Evolutionary conservation across 2,113 vertebrate genomes (phyloP).

Genomic region (Struthidea cinerea): DNA sequence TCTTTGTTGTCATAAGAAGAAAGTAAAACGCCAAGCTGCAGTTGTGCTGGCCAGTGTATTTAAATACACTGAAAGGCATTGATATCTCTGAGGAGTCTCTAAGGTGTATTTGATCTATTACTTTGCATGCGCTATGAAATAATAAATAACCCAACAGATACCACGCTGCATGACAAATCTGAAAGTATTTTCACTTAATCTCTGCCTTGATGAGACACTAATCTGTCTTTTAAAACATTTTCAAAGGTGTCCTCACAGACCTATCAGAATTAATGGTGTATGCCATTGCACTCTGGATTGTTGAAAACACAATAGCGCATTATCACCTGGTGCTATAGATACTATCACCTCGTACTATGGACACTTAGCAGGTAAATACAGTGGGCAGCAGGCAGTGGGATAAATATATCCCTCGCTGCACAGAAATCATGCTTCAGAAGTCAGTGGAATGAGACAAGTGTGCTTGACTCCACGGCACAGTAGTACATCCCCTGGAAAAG

Average conservation of each 20-base stretch:
- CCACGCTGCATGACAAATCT: conserved; percentile 49
- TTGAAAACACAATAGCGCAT: conserved; percentile 13
- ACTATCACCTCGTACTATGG: not conserved
- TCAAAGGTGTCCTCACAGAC: conserved; percentile 62
- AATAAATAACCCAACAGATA: conserved; percentile 67
- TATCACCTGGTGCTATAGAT: not conserved
- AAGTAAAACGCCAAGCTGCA: not conserved
- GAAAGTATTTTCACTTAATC: conserved; percentile 67
- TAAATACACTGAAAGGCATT: conserved; percentile 19
- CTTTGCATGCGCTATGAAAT: conserved; percentile 37
- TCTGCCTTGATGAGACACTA: conserved; percentile 66
- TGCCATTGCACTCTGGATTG: conserved; percentile 30
- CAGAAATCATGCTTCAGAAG: not conserved
- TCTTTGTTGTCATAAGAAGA: conserved; percentile 6
- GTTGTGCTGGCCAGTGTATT: not conserved
- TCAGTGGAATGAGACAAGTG: conserved; percentile 12
- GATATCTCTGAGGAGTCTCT: conserved; percentile 24
- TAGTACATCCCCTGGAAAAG: not conserved
- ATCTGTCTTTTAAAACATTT: conserved; percentile 73
- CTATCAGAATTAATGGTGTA: conserved; percentile 62
- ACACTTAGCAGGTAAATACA: conserved; percentile 30
- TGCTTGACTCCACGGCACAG: not conserved
- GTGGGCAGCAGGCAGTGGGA: not conserved
- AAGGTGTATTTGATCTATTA: conserved; percentile 62
- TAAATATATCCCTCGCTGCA: conserved; percentile 10